Percentiles rank a stretch among this genome's conserved stretches.
Evolutionary conservation across 2,113 vertebrate genomes (phyloP).

Genomic region (Clarias macrocephalus): DNA sequence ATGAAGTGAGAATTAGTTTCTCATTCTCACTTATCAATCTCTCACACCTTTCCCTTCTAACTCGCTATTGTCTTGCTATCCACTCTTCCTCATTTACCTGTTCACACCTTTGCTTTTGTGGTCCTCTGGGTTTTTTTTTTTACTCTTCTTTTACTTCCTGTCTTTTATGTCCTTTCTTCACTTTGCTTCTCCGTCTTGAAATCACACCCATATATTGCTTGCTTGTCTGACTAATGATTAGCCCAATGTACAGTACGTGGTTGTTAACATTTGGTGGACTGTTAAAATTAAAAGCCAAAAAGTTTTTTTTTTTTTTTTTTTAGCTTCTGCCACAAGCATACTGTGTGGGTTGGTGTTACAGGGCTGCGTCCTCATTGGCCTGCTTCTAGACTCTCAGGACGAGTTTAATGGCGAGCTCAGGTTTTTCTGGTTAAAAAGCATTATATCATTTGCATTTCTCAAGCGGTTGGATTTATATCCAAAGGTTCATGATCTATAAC

Average conservation of each 20-base stretch:
- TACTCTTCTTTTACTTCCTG: not conserved
- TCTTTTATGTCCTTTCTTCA: slow-evolving; percentile 28
- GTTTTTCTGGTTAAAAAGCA: too few relatives aligned
- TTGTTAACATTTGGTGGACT: not conserved
- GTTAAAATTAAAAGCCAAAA: too few relatives aligned
- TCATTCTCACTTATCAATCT: slow-evolving; percentile 74
- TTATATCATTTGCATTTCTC: too few relatives aligned
- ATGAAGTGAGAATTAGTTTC: slow-evolving; percentile 81
- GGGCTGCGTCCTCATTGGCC: too few relatives aligned
- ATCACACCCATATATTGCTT: not conserved
- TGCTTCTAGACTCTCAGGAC: too few relatives aligned
- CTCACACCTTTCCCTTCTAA: slow-evolving; percentile 57
- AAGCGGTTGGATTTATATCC: too few relatives aligned
- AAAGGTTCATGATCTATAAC: too few relatives aligned
- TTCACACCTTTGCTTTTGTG: not conserved
- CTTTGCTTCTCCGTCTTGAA: slow-evolving; percentile 1
- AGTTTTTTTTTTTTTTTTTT: too few relatives aligned
- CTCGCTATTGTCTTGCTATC: slow-evolving; percentile 20
- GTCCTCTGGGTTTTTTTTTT: slow-evolving; percentile 37
- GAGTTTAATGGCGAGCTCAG: too few relatives aligned
- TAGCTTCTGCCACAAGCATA: too few relatives aligned
- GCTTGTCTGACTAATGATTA: not conserved
- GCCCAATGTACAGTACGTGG: not conserved
- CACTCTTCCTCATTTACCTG: slow-evolving; percentile 31
- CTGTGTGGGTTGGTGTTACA: too few relatives aligned